These are phyloP conservation scores for Pentalonia nigronervosa DNA, from an alignment of 1,140 invertebrate species.

Conservation along the genomic window DNA sequence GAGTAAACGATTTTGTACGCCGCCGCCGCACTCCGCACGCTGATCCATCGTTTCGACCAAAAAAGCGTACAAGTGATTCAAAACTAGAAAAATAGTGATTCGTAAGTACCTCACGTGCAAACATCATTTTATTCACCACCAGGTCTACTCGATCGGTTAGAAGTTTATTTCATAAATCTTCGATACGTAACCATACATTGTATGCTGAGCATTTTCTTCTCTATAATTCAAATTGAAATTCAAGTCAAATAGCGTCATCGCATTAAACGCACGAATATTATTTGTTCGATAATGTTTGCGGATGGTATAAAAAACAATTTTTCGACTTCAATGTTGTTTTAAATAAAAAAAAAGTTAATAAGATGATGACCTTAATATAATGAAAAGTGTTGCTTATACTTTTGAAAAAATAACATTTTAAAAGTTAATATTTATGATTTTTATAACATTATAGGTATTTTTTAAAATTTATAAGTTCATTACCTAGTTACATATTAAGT, in stretches of 20 bases:
- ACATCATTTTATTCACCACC: conserved; percentile 29
- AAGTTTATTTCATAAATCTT: conserved; percentile 15
- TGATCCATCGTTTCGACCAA: background rate
- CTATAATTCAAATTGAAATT: background rate
- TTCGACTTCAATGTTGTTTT: background rate
- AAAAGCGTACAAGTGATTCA: background rate
- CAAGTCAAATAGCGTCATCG: background rate
- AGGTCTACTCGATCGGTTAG: background rate
- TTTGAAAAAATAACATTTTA: no score
- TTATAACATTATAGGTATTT: no score
- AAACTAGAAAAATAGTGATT: background rate
- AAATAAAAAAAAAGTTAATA: no score
- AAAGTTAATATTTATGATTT: no score
- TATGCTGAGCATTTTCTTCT: background rate
- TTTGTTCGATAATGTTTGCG: background rate
- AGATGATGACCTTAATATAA: background rate
- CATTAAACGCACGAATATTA: background rate
- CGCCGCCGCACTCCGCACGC: no score
- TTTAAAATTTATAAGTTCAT: no score
- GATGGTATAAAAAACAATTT: background rate
- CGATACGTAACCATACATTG: background rate
- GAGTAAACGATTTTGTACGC: background rate
- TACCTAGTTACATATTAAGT: background rate
- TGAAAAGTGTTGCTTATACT: background rate
- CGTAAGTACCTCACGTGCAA: conserved; percentile 29